Conservation (phyloP, 2,888 invertebrate species). For the Escarpia spicata region DNA sequence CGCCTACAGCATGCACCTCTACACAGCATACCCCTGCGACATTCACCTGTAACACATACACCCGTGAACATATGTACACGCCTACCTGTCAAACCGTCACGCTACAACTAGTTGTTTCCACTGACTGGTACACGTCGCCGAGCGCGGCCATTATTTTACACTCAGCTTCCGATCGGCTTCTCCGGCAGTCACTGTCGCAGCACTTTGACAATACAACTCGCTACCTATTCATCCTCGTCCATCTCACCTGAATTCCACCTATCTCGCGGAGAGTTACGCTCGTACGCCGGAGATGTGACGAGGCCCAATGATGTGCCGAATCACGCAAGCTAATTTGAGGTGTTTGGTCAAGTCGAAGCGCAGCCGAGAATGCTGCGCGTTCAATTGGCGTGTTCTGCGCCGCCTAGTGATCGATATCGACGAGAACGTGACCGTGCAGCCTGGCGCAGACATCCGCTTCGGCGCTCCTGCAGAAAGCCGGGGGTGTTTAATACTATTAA, state of each 20-base stretch:
- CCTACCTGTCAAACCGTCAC: not conserved
- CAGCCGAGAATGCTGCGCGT: not conserved
- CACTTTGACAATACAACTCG: not conserved
- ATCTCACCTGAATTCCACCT: not conserved
- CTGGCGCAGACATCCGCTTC: not conserved
- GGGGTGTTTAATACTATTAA: not conserved
- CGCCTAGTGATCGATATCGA: not conserved
- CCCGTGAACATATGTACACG: not conserved
- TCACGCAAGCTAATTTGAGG: constrained; percentile 11
- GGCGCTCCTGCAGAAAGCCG: constrained; percentile 2
- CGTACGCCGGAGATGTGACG: not conserved
- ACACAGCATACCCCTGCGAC: not conserved
- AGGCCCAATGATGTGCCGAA: not conserved
- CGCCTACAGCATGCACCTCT: not conserved
- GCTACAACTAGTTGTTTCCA: not conserved
- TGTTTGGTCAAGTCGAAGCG: not conserved
- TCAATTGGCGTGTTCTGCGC: not conserved
- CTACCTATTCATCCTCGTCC: not conserved
- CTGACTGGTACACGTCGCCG: not conserved
- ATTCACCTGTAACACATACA: not conserved
- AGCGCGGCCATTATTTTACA: not conserved
- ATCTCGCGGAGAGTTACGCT: not conserved
- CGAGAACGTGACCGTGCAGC: not conserved
- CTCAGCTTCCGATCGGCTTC: not conserved
- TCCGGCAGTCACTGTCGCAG: not conserved